Evolutionary conservation across 2,888 invertebrate species (phyloP), one percentile per base, ranked within the genome.

Genomic region (Scaeva pyrastri): DNA sequence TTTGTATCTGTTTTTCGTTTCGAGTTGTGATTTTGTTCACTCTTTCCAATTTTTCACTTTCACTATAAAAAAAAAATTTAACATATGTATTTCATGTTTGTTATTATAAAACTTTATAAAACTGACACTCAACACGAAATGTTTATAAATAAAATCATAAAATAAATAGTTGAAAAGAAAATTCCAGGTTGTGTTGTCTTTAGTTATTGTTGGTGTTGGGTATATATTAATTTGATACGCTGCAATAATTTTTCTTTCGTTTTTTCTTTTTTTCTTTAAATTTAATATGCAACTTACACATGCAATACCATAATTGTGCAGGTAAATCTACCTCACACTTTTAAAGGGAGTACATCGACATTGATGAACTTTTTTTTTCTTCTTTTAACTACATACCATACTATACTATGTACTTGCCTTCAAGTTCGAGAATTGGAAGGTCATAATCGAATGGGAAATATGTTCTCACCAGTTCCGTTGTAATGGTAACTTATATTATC

Each of bases 1-100:
- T 72, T 45, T 45, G 26, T 64, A 26, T 45, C 8, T 31, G 6
- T 7, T 31, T 31, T 72, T 45, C 23, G 62, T 43, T 52, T 43
- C 41, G 43, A 26, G 26, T 52, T 78, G n/a, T 56, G 7, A 16
- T 16, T 31, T 64, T 26, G 41, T 41, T 26, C 23, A n/a, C n/a
- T 43, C 56, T 60, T n/a, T 78, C 55, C 78, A 78, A 72, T 64
- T 78, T 77, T 66, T 31, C 79, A 79, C 79, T 79, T 79, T 79
- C 79, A 79, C 79, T 68, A 39, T 14, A 60, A 19, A 36, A 58
- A 16, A 36, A 21, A 14, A 10, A 50, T 21, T 56, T 10, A 68
- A 60, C 60, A 64, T 70, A 56, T 64, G 50, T 64, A 66, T 50
- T 56, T 31, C 19, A 64, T 60, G 56, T 48, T 70, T n/a, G 14